Percentiles rank a stretch among this genome's conserved stretches.
Evolutionary conservation across 2,888 invertebrate genomes (phyloP).

Genomic region (Pimpla rufipes): DNA sequence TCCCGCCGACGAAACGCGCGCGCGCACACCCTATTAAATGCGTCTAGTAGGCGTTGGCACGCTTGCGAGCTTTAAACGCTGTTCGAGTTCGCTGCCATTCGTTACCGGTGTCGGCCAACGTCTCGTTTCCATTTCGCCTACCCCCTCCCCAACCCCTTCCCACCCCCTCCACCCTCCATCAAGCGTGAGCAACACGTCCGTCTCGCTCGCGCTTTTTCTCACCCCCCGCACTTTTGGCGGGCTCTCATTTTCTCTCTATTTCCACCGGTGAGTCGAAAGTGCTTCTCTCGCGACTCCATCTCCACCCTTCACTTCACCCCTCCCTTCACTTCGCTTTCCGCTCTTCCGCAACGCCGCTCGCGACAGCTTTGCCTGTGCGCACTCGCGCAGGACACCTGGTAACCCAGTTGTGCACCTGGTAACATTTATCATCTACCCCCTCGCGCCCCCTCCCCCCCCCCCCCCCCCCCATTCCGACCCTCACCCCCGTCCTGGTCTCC

Average conservation of each 20-base stretch:
- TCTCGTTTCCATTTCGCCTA: conserved; percentile 38
- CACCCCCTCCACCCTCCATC: background rate
- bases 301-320: background rate
- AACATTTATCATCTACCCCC: conserved; percentile 14
- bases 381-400: conserved; percentile 15
- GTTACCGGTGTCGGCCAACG: conserved; percentile 48
- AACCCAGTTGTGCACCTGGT: conserved; percentile 1
- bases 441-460: no score
- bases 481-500: background rate
- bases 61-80: conserved; percentile 69
- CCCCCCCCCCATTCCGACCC: no score
- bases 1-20: conserved; percentile 62
- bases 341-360: background rate
- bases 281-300: conserved; percentile 1
- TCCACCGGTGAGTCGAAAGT: conserved; percentile 8
- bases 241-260: conserved; percentile 6
- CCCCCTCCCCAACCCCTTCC: background rate
- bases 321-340: no score
- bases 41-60: conserved; percentile 68
- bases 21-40: conserved; percentile 77
- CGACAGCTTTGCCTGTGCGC: background rate
- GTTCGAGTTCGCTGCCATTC: conserved; percentile 64
- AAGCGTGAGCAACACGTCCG: background rate
- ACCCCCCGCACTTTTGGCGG: background rate
- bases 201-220: background rate